Conservation (phyloP, 2,113 vertebrate species). For the Corythaixoides concolor region DNA sequence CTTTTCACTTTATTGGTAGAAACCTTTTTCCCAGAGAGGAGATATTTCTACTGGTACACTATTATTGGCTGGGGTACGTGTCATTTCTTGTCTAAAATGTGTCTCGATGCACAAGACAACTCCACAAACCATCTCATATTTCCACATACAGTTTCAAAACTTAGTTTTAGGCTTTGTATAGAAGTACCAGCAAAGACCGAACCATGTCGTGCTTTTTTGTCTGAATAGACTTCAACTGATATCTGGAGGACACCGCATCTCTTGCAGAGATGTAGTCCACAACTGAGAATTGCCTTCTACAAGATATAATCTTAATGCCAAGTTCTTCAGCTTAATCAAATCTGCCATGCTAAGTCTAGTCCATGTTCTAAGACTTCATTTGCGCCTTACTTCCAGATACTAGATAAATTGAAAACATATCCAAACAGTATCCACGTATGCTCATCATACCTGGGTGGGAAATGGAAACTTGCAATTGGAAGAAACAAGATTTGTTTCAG, state of each 20-base stretch:
- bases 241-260: background rate
- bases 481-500: background rate
- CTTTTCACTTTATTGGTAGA: constrained; percentile 96
- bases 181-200: background rate
- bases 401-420: background rate
- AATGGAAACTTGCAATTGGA: background rate
- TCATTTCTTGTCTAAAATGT: background rate
- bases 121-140: background rate
- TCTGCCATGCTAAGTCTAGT: background rate
- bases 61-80: constrained; percentile 87
- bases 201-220: accelerated
- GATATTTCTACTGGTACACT: constrained; percentile 98
- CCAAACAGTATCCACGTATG: background rate
- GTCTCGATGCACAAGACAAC: background rate
- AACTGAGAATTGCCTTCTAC: background rate
- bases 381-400: background rate
- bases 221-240: background rate
- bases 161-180: background rate
- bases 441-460: background rate
- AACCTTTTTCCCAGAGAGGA: constrained; percentile 95
- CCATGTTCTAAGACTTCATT: background rate
- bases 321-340: background rate
- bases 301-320: background rate
- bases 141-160: background rate
- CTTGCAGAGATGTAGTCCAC: background rate